Conservation (phyloP, 2,888 invertebrate species). For the Nemapogon koenigi region DNA sequence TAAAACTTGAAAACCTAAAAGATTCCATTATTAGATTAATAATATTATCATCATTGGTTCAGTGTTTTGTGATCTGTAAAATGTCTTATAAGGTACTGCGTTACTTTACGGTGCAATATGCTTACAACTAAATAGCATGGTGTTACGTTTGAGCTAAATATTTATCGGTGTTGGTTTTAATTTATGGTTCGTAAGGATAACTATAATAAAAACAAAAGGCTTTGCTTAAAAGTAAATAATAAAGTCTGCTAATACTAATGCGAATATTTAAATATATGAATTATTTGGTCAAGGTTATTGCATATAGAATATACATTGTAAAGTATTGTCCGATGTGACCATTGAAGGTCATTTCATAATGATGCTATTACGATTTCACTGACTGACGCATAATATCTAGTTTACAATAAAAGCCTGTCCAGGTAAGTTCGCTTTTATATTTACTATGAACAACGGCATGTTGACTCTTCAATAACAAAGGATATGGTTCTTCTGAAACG, state of each 20-base stretch:
- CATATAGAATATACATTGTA: slow-evolving; percentile 24
- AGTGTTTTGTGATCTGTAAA: too few relatives aligned
- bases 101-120: too few relatives aligned
- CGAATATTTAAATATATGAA: too few relatives aligned
- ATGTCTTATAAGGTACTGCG: too few relatives aligned
- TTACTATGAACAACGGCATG: slow-evolving; percentile 4
- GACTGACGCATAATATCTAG: slow-evolving; percentile 18
- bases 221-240: too few relatives aligned
- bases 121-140: slow-evolving; percentile 5
- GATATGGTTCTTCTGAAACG: slow-evolving; percentile 43
- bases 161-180: slow-evolving; percentile 4
- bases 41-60: too few relatives aligned
- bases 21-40: too few relatives aligned
- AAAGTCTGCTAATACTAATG: too few relatives aligned
- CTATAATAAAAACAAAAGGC: too few relatives aligned
- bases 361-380: slow-evolving; percentile 34
- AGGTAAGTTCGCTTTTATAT: slow-evolving; percentile 36
- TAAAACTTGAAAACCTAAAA: too few relatives aligned
- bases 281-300: slow-evolving; percentile 30
- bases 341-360: slow-evolving; percentile 40
- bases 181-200: too few relatives aligned
- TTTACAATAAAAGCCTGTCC: slow-evolving; percentile 3
- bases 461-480: slow-evolving; percentile 26
- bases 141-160: background rate
- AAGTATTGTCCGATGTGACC: slow-evolving; percentile 31